These are phyloP conservation scores for Hermatobates lingyangjiaoensis DNA, from an alignment of 1,140 invertebrate species.

Conservation along the genomic window DNA sequence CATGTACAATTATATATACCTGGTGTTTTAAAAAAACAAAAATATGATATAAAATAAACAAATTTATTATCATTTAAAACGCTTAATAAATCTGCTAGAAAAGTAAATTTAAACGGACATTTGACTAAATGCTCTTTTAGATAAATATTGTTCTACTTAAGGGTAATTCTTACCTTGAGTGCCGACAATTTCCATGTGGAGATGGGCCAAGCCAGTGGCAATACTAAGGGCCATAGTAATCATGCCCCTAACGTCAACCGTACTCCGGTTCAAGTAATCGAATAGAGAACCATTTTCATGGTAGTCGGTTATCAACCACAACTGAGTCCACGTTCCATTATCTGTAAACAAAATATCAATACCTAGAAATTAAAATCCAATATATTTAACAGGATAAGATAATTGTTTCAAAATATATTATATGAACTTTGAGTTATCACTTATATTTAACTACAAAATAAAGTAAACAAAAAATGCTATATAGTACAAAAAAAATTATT, in stretches of 20 bases:
- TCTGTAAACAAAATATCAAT: constrained; percentile 13
- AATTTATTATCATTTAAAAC: too few species aligned
- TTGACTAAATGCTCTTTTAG: too few species aligned
- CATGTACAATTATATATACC: too few species aligned
- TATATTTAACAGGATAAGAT: background rate
- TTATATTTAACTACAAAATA: background rate
- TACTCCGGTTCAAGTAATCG: constrained; percentile 66
- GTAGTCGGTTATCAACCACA: constrained; percentile 84
- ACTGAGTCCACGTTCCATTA: constrained; percentile 49
- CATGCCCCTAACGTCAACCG: constrained; percentile 58
- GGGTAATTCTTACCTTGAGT: constrained; percentile 47
- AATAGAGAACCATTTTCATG: constrained; percentile 86
- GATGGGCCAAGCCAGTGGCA: constrained; percentile 72
- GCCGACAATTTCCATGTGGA: constrained; percentile 87
- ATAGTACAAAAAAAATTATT: background rate
- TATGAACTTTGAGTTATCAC: constrained; percentile 21
- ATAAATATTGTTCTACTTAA: too few species aligned
- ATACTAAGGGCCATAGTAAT: constrained; percentile 65
- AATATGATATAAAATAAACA: too few species aligned
- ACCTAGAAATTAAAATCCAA: background rate
- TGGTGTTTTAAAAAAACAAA: too few species aligned
- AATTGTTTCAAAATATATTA: constrained; percentile 54
- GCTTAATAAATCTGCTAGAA: too few species aligned
- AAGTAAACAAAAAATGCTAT: background rate
- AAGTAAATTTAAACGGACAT: too few species aligned